Percentiles rank a stretch among this genome's conserved stretches.
phyloP scores from a whole-genome alignment of 2,888 invertebrate species.

The Pandemis cinnamomeana region DNA sequence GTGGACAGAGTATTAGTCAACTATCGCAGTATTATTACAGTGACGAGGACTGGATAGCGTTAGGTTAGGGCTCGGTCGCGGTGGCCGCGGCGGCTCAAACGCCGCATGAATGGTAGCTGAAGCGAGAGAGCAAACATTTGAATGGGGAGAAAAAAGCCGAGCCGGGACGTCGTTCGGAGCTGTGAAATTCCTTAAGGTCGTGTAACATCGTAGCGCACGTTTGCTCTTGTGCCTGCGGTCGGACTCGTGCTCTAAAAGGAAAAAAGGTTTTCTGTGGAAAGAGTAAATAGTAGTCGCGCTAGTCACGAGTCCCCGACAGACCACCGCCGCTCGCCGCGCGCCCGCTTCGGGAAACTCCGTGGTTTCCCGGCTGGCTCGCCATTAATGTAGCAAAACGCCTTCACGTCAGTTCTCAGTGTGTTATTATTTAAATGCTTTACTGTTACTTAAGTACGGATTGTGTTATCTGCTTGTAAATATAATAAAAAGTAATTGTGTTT shows the following conservation, averaged over 20 bases:
- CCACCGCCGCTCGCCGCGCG: conserved; percentile 63
- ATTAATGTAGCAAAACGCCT: conserved; percentile 79
- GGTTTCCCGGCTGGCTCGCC: conserved; percentile 66
- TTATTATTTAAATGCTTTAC: conserved; percentile 84
- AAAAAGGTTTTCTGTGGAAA: conserved; percentile 79
- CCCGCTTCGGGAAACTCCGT: conserved; percentile 13
- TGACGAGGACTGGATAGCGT: conserved; percentile 82
- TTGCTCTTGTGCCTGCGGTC: conserved; percentile 78
- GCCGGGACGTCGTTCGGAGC: conserved; percentile 71
- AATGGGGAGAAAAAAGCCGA: conserved; percentile 74
- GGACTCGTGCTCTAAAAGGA: conserved; percentile 81
- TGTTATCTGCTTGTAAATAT: conserved; percentile 84
- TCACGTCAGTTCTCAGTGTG: conserved; percentile 85
- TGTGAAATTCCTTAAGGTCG: conserved; percentile 83
- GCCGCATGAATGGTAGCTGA: conserved; percentile 81
- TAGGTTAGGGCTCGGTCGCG: conserved; percentile 74
- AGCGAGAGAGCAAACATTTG: conserved; percentile 81
- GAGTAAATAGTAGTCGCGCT: conserved; percentile 78
- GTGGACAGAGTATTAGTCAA: conserved; percentile 85
- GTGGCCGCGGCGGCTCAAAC: conserved; percentile 77
- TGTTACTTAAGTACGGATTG: conserved; percentile 77
- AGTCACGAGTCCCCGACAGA: conserved; percentile 79
- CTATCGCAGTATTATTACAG: conserved; percentile 85
- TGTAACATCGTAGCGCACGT: conserved; percentile 81
- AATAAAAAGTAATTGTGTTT: conserved; percentile 76